Base-by-base conservation (phyloP, 2,113 vertebrate genomes). In the Notechis scutatus region DNA sequence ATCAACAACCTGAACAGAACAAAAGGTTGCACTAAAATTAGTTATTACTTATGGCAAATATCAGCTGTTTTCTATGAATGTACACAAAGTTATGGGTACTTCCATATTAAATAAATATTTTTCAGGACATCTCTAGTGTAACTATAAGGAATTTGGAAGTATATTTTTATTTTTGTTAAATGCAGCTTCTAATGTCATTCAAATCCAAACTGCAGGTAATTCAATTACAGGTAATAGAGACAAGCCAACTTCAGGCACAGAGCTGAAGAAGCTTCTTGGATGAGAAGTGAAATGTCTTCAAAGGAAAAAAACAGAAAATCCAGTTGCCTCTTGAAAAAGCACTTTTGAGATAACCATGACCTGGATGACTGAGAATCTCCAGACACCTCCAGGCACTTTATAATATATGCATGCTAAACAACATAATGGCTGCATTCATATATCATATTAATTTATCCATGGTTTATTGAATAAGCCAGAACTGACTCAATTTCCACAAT, bases 1-100 rank as follows among this genome's bases (percentile, higher is more conserved):
- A 0, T 1, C 39, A 98, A 91, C 74, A 95, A 87, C 94, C 98
- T 98, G 85, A 47, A 92, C 95, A 93, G 61, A 0, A 90, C 9
- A 85, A 94, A 92, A 6, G 2, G 74, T 90, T 45, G 74, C 39
- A 94, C 92, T 74, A 55, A 21, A 52, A 24, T 94, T 90, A 89
- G 26, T 42, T 57, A 34, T 45, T n/a, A 61, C 29, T 42, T n/a
- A 88, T 5, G n/a, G 18, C 24, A 74, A 42, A 29, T 52, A 21
- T 14, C 34, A 88, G 52, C 29, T 21, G 23, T 87, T 52, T 81
- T 81, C 34, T 42, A 39, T 8, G 3, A 42, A 81, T 81, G 3
- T 42, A 81, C 39, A 21, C 7, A 20, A 81, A 81, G 7, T 9
- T 81, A 42, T 74, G 64, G 5, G 0, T 74, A 34, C 74, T 42